Evolutionary conservation across 2,797 vertebrate species (phyloP).

Genomic region (Sebastes trivittatus): DNA sequence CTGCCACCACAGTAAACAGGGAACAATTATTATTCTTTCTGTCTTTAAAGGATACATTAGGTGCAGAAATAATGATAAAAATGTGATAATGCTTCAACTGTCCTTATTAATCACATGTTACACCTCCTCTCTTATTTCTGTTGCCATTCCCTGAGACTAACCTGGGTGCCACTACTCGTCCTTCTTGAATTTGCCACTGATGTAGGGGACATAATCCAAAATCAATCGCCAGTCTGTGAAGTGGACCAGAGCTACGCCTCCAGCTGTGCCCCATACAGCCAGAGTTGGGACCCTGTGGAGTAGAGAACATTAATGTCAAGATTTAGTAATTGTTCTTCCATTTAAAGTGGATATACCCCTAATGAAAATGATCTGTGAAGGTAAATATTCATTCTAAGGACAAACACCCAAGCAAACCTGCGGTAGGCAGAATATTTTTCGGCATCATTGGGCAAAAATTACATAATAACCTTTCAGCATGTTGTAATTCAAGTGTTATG

Average conservation of each 20-base stretch:
- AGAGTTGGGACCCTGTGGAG: conserved; percentile 85
- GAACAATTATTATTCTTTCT: too few relatives aligned
- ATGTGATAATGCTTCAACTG: too few relatives aligned
- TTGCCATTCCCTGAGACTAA: conserved; percentile 14
- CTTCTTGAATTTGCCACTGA: conserved; percentile 90
- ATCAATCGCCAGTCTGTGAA: conserved; percentile 90
- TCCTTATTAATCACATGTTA: too few relatives aligned
- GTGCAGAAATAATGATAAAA: too few relatives aligned
- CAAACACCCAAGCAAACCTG: not conserved
- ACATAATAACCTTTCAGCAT: too few relatives aligned
- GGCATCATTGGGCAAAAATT: too few relatives aligned
- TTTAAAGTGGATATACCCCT: not conserved
- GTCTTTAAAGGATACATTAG: too few relatives aligned
- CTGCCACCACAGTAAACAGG: not conserved
- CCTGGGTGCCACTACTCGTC: conserved; percentile 63
- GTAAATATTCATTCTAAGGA: not conserved
- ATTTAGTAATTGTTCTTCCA: not conserved
- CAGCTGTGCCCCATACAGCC: conserved; percentile 84
- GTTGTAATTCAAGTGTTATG: too few relatives aligned
- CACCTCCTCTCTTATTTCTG: not conserved
- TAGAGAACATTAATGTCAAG: not conserved
- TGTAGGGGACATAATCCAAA: conserved; percentile 92
- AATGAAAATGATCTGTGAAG: not conserved
- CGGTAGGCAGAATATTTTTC: too few relatives aligned
- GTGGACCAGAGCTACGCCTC: conserved; percentile 85